Conservation (phyloP, 2,113 vertebrate species). For the Charadrius vociferus region DNA sequence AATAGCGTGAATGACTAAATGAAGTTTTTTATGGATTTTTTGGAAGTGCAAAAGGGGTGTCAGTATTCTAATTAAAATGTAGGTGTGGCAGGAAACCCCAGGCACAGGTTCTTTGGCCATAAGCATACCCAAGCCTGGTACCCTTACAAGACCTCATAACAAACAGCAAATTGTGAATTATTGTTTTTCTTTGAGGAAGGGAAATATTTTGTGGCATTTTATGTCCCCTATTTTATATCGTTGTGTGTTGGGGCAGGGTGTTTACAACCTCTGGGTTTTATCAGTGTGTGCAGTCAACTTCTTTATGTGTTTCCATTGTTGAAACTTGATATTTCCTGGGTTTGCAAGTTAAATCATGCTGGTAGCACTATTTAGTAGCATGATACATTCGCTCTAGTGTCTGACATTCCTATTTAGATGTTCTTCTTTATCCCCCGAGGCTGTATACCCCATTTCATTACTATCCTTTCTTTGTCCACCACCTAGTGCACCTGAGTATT, state of each 20-base stretch:
- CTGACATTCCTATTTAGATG: neutral
- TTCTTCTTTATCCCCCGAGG: neutral
- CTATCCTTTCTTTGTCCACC: neutral
- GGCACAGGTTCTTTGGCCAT: neutral
- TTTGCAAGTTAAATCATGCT: neutral
- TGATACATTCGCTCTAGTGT: neutral
- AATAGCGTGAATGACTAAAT: neutral
- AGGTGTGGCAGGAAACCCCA: neutral
- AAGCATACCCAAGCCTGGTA: neutral
- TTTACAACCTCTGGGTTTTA: neutral
- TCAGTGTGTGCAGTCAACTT: rapidly evolving
- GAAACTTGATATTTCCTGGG: neutral
- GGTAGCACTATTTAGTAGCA: neutral
- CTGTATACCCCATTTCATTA: neutral
- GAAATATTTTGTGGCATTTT: neutral
- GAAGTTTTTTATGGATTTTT: neutral
- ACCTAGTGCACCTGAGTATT: neutral
- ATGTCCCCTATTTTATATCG: rapidly evolving
- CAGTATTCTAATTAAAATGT: neutral
- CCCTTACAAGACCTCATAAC: neutral
- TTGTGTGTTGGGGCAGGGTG: neutral
- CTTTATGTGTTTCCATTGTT: neutral
- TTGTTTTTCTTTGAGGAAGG: neutral
- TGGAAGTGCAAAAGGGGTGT: neutral
- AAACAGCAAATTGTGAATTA: neutral